These are phyloP conservation scores for Carduelis carduelis DNA, from an alignment of 2,797 vertebrate genomes.

Conservation along the genomic window DNA sequence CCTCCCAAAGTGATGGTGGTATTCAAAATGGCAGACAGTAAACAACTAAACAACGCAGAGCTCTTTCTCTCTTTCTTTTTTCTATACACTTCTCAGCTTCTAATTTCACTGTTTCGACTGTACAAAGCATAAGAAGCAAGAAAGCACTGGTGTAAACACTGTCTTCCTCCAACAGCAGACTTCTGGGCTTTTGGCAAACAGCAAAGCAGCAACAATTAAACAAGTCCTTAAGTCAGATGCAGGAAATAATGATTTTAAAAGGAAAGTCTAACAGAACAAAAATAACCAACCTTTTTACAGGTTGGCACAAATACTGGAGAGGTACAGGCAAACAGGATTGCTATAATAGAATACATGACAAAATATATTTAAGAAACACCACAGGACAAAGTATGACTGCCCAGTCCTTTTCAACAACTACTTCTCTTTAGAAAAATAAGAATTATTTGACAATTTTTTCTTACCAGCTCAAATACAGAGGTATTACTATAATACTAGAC, in stretches of 20 bases:
- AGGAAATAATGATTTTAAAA: neutral
- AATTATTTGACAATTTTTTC: neutral
- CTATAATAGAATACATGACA: neutral
- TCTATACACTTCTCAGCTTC: neutral
- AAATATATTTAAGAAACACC: neutral
- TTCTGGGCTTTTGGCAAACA: neutral
- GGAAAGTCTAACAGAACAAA: neutral
- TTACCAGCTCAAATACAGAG: neutral
- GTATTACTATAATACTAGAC: neutral
- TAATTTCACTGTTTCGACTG: neutral
- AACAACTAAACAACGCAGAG: neutral
- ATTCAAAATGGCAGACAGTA: neutral
- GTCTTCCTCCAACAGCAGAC: neutral
- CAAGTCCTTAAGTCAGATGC: neutral
- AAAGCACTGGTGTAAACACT: neutral
- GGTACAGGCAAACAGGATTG: neutral
- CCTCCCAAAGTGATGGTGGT: neutral
- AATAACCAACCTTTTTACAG: neutral
- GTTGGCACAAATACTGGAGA: neutral
- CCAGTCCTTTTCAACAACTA: neutral
- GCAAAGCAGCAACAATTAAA: neutral
- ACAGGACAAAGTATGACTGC: neutral
- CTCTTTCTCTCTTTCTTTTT: neutral
- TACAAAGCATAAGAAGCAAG: neutral
- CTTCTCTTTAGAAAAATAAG: neutral